These are phyloP conservation scores for Ligdia adustata DNA, from an alignment of 2,888 invertebrate genomes.

Conservation along the genomic window DNA sequence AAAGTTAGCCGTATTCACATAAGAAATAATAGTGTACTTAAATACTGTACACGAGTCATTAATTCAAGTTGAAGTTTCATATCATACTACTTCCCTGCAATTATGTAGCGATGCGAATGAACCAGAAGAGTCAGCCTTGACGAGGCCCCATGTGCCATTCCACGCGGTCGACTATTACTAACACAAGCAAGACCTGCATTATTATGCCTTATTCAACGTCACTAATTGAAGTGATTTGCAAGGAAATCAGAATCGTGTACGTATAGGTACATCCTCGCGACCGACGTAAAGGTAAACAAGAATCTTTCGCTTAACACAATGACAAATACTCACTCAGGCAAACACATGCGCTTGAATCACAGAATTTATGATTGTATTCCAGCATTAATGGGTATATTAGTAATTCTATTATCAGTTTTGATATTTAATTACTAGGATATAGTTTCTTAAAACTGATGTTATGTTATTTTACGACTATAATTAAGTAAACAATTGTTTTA, in stretches of 20 bases:
- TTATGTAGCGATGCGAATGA: conserved; percentile 43
- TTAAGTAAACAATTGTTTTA: too few species aligned
- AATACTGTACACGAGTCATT: too few species aligned
- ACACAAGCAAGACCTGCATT: conserved; percentile 10
- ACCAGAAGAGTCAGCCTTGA: conserved; percentile 44
- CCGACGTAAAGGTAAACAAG: conserved; percentile 32
- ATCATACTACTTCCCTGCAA: conserved; percentile 9
- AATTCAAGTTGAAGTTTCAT: neutral
- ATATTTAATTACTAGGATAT: too few species aligned
- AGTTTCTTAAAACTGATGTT: too few species aligned
- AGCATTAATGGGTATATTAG: too few species aligned
- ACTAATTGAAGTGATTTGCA: conserved; percentile 28
- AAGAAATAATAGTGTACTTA: too few species aligned
- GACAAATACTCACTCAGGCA: conserved; percentile 22
- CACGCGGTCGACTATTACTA: conserved; percentile 16
- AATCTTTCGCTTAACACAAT: conserved; percentile 18
- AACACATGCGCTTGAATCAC: neutral
- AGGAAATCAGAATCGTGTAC: conserved; percentile 26
- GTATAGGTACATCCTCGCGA: neutral
- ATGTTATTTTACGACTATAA: too few species aligned
- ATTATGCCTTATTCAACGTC: conserved; percentile 21
- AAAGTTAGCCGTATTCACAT: too few species aligned
- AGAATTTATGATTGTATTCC: too few species aligned
- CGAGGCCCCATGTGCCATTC: conserved; percentile 26
- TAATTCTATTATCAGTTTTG: too few species aligned